Conservation (phyloP, 2,888 invertebrate genomes). For the Rotaria macrura region DNA sequence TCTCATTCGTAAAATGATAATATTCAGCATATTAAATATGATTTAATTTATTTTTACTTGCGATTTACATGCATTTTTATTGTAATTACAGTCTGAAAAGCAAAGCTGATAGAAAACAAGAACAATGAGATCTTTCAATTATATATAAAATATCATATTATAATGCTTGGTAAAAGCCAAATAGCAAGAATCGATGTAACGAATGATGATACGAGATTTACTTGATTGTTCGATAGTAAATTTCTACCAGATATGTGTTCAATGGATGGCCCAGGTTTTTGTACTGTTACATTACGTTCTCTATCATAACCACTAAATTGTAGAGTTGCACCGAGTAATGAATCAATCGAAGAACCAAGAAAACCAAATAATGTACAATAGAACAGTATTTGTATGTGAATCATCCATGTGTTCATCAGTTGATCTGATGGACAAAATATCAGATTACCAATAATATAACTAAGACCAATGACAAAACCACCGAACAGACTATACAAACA, state of each 20-base stretch:
- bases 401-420: constrained; percentile 59
- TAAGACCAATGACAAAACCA: constrained; percentile 62
- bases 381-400: constrained; percentile 58
- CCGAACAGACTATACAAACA: constrained; percentile 58
- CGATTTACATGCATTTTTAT: too few relatives aligned
- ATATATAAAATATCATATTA: neutral
- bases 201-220: constrained; percentile 71
- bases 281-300: constrained; percentile 7
- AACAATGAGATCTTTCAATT: too few relatives aligned
- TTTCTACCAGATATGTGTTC: constrained; percentile 66
- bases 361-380: constrained; percentile 64
- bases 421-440: constrained; percentile 37
- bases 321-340: constrained; percentile 68
- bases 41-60: too few relatives aligned
- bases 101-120: too few relatives aligned
- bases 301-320: constrained; percentile 65
- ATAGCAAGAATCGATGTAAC: constrained; percentile 64
- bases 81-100: too few relatives aligned
- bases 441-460: constrained; percentile 60
- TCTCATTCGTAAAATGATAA: too few relatives aligned
- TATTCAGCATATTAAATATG: too few relatives aligned
- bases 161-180: constrained; percentile 35
- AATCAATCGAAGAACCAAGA: constrained; percentile 70
- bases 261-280: constrained; percentile 59
- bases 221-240: constrained; percentile 73